phyloP scores from a whole-genome alignment of 2,113 vertebrate genomes.

The Caloenas nicobarica region DNA sequence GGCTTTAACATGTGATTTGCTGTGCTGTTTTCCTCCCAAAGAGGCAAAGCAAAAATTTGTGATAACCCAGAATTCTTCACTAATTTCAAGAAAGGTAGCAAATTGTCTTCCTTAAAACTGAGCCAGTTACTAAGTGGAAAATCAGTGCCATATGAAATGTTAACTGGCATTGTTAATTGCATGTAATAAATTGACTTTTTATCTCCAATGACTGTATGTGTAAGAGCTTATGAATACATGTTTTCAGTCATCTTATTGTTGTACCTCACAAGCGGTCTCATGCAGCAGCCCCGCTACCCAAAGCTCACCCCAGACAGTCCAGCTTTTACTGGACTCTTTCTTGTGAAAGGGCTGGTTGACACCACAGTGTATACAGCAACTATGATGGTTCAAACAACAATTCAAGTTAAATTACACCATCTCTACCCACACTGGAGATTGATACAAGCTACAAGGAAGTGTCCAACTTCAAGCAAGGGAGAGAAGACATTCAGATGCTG shows the following conservation, averaged over 20 bases:
- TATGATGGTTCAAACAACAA: neutral
- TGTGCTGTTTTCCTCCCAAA: neutral
- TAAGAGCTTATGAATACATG: neutral
- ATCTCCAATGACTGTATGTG: neutral
- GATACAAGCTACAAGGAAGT: neutral
- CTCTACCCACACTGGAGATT: neutral
- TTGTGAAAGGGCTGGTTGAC: neutral
- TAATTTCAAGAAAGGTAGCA: neutral
- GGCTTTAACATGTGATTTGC: neutral
- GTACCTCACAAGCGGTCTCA: neutral
- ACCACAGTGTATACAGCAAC: neutral
- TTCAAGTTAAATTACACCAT: neutral
- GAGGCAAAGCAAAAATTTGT: neutral
- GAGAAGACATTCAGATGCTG: neutral
- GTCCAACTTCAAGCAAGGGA: neutral
- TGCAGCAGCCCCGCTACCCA: neutral
- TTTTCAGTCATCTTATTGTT: neutral
- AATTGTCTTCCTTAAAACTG: neutral
- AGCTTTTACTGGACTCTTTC: neutral
- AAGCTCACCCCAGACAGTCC: neutral
- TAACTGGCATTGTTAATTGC: neutral
- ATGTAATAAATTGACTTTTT: slow-evolving; percentile 28
- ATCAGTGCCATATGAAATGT: neutral
- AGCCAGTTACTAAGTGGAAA: neutral
- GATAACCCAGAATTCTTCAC: neutral